Evolutionary conservation across 2,113 vertebrate species (phyloP).

Genomic region (Actinemys pallida): DNA sequence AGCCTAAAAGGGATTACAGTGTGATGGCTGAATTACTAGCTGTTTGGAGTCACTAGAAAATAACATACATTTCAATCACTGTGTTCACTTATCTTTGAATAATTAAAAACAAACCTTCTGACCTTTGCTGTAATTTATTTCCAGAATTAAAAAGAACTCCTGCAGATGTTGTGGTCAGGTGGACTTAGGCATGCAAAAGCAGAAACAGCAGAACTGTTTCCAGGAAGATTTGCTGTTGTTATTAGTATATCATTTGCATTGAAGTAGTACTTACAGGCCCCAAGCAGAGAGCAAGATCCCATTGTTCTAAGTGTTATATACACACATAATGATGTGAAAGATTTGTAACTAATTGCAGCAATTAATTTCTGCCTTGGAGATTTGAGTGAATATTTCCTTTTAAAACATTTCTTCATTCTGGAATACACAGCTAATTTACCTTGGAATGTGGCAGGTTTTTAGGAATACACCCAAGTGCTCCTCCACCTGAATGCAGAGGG

Average conservation of each 20-base stretch:
- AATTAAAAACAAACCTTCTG: neutral
- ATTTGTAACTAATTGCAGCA: slow-evolving; percentile 26
- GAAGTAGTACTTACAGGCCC: neutral
- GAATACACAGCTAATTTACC: neutral
- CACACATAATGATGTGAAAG: neutral
- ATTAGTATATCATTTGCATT: neutral
- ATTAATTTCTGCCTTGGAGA: neutral
- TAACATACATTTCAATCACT: neutral
- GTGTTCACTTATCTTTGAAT: neutral
- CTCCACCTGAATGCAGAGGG: neutral
- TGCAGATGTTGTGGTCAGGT: neutral
- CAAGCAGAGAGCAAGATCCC: slow-evolving; percentile 1
- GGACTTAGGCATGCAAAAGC: neutral
- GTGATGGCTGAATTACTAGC: neutral
- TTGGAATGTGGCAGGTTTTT: neutral
- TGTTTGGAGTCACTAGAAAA: neutral
- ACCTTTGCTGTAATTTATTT: slow-evolving; percentile 27
- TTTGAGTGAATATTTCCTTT: neutral
- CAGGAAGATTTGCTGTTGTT: neutral
- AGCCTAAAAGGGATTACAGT: neutral
- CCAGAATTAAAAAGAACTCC: neutral
- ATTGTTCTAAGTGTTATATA: slow-evolving; percentile 15
- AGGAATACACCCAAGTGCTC: neutral
- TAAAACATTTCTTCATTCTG: slow-evolving; percentile 17
- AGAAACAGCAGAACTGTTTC: neutral